Conservation (phyloP, 1,140 invertebrate genomes). For the Whitmania pigra region DNA sequence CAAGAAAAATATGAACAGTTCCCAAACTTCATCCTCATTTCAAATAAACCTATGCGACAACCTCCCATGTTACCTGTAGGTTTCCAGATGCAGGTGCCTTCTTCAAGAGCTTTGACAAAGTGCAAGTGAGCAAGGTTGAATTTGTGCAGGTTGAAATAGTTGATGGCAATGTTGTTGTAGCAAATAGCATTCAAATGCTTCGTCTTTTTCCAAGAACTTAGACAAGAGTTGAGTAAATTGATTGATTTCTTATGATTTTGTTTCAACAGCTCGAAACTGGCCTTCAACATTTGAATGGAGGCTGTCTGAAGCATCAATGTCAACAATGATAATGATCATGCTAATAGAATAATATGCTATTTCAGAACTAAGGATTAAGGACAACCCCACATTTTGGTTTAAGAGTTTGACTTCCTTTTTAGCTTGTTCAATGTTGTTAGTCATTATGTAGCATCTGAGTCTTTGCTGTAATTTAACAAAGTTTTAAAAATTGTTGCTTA, state of each 20-base stretch:
- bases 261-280: not conserved
- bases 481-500: too few relatives aligned
- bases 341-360: conserved; percentile 1
- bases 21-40: too few relatives aligned
- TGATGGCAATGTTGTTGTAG: conserved; percentile 77
- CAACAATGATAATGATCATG: too few relatives aligned
- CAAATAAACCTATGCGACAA: too few relatives aligned
- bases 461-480: too few relatives aligned
- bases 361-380: not conserved
- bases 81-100: conserved; percentile 43
- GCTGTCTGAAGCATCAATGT: too few relatives aligned
- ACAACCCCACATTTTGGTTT: too few relatives aligned
- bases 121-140: conserved; percentile 71
- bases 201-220: not conserved
- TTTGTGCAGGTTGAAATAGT: conserved; percentile 73
- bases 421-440: too few relatives aligned
- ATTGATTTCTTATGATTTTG: not conserved
- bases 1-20: too few relatives aligned
- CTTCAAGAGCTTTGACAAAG: conserved; percentile 66
- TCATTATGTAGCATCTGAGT: too few relatives aligned
- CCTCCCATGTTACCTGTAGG: too few relatives aligned
- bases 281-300: not conserved
- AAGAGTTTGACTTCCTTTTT: too few relatives aligned
- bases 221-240: not conserved
- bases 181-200: conserved; percentile 52